Evolutionary conservation across 2,113 vertebrate species (phyloP).

Genomic region (Puffinus mauretanicus): DNA sequence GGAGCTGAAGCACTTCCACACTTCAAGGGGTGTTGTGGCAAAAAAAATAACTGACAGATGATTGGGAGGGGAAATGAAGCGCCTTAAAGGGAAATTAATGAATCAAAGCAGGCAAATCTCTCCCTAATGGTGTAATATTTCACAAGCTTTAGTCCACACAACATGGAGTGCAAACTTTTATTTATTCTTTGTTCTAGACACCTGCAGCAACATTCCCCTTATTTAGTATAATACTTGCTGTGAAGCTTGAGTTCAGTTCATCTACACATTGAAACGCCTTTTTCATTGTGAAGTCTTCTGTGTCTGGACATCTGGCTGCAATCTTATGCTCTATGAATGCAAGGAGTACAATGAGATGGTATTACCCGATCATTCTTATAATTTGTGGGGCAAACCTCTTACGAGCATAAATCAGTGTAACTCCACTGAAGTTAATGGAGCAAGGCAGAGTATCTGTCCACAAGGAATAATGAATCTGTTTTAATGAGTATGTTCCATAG

Average conservation of each 20-base stretch:
- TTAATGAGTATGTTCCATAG: background rate
- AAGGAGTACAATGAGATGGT: background rate
- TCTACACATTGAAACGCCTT: background rate
- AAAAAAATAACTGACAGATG: conserved; percentile 8
- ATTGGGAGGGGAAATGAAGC: conserved; percentile 34
- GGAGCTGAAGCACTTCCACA: conserved; percentile 37
- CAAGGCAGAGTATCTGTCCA: background rate
- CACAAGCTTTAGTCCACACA: background rate
- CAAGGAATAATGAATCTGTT: background rate
- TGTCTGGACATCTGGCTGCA: background rate
- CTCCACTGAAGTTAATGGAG: background rate
- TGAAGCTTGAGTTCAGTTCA: background rate
- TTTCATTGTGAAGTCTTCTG: background rate
- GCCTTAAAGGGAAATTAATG: conserved; percentile 44
- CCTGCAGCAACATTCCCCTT: background rate
- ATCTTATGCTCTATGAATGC: background rate
- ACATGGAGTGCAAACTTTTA: background rate
- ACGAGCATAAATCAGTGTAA: background rate
- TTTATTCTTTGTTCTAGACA: background rate
- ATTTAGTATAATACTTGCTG: background rate
- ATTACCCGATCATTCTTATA: background rate
- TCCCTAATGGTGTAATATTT: background rate
- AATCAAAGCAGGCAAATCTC: conserved; percentile 44
- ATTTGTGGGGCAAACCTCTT: background rate
- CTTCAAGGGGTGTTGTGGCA: conserved; percentile 18